Percentiles rank a stretch among this genome's conserved stretches.
Evolutionary conservation across 2,888 invertebrate species (phyloP).

Genomic region (Cosmia trapezina): DNA sequence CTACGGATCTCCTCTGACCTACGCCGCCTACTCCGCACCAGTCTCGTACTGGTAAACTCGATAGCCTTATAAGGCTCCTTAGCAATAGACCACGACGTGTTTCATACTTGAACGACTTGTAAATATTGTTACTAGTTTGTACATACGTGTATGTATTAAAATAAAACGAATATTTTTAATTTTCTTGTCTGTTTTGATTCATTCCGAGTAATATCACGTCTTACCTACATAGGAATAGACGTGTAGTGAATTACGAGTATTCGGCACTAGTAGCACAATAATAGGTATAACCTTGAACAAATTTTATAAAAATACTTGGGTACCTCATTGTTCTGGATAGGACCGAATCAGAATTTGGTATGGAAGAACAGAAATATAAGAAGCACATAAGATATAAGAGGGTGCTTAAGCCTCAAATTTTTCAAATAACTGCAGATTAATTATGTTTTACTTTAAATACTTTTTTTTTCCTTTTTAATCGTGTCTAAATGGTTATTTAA

Average conservation of each 20-base stretch:
- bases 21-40: conserved; percentile 81
- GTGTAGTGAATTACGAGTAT: conserved; percentile 36
- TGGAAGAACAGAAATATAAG: background rate
- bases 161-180: conserved; percentile 55
- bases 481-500: no score
- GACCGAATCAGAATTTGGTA: background rate
- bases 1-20: conserved; percentile 70
- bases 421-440: no score
- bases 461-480: no score
- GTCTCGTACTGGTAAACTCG: conserved; percentile 80
- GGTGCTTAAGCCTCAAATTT: no score
- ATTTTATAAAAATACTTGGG: background rate
- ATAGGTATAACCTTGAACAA: conserved; percentile 40
- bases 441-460: no score
- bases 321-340: background rate
- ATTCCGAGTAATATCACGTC: conserved; percentile 48
- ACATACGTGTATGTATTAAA: conserved; percentile 66
- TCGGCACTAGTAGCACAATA: conserved; percentile 17
- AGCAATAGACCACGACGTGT: conserved; percentile 74
- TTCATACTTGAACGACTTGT: conserved; percentile 74
- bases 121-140: conserved; percentile 77
- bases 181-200: conserved; percentile 33
- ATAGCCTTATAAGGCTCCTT: conserved; percentile 58
- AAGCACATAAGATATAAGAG: no score
- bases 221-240: conserved; percentile 16